Evolutionary conservation across 1,140 invertebrate species (phyloP).

Genomic region (Heliconius hewitsoni): DNA sequence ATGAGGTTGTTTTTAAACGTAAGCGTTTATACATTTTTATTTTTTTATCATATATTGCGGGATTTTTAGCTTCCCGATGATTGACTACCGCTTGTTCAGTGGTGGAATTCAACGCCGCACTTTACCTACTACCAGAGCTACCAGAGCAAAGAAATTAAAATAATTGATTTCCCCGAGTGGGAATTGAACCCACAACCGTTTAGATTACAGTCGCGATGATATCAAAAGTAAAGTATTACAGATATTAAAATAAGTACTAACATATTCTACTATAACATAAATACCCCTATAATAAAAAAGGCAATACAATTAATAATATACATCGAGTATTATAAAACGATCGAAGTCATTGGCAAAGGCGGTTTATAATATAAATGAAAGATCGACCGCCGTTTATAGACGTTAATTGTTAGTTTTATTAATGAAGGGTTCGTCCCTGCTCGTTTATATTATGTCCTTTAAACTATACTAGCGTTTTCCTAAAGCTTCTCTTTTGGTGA

Average conservation of each 20-base stretch:
- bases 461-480: background rate
- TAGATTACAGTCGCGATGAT: background rate
- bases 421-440: conserved; percentile 26
- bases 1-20: background rate
- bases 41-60: background rate
- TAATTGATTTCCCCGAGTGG: too few relatives aligned
- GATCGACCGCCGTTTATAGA: conserved; percentile 57
- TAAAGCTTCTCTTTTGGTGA: background rate
- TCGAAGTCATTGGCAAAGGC: conserved; percentile 45
- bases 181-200: background rate
- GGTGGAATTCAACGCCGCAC: too few relatives aligned
- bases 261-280: background rate
- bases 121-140: too few relatives aligned
- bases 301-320: conserved; percentile 6
- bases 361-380: conserved; percentile 53
- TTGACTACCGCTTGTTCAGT: too few relatives aligned
- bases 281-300: background rate
- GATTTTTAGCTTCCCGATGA: background rate
- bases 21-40: too few relatives aligned
- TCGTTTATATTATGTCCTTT: conserved; percentile 8
- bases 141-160: too few relatives aligned
- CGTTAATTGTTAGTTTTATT: conserved; percentile 70
- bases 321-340: conserved; percentile 37
- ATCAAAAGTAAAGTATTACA: background rate
- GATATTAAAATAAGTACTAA: background rate